Evolutionary conservation across 2,797 vertebrate genomes (phyloP).

Genomic region (Podargus strigoides): DNA sequence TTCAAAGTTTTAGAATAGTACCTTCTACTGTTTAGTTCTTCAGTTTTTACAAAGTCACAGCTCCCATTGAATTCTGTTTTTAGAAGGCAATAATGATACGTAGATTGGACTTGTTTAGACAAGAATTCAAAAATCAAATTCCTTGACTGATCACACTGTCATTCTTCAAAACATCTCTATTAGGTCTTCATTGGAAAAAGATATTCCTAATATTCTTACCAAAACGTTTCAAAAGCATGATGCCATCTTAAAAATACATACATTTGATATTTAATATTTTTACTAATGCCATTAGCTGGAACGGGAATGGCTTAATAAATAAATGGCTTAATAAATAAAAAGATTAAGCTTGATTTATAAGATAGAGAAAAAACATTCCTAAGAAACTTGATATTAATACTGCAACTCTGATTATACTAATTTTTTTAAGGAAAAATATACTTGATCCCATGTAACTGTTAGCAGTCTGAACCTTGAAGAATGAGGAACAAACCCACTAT

Average conservation of each 20-base stretch:
- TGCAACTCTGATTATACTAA: neutral
- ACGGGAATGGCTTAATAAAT: neutral
- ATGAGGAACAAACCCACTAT: neutral
- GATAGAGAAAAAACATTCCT: neutral
- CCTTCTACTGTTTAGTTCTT: conserved; percentile 26
- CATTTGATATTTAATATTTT: neutral
- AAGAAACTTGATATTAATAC: neutral
- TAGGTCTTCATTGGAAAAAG: conserved; percentile 38
- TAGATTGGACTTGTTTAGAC: conserved; percentile 63
- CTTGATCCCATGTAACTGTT: neutral
- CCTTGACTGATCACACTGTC: conserved; percentile 50
- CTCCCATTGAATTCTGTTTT: conserved; percentile 57
- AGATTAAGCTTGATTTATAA: neutral
- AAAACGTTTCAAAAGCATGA: conserved; percentile 25
- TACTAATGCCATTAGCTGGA: neutral
- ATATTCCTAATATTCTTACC: conserved; percentile 12
- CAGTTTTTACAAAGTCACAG: conserved; percentile 15
- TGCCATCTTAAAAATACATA: neutral
- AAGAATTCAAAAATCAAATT: conserved; percentile 60
- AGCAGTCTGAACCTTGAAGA: neutral
- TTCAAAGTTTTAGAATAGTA: conserved; percentile 34
- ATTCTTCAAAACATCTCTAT: conserved; percentile 4
- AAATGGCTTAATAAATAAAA: neutral
- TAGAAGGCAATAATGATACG: conserved; percentile 52
- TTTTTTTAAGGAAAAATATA: neutral